Evolutionary conservation across 2,113 vertebrate genomes (phyloP).

Genomic region (Nibea albiflora): DNA sequence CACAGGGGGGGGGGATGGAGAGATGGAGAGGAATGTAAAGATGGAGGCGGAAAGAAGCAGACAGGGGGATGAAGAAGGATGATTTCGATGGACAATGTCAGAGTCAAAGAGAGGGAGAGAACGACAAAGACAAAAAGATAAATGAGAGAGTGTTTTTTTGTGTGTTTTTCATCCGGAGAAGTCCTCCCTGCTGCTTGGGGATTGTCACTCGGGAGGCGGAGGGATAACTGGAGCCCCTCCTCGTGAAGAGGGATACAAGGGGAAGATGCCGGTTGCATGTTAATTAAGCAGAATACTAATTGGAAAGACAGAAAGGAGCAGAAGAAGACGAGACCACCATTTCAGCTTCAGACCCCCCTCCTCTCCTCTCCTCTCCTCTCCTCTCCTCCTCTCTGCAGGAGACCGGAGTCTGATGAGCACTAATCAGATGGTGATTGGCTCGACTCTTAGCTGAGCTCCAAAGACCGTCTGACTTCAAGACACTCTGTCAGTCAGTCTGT

Average conservation of each 20-base stretch:
- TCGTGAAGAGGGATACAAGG: constrained; percentile 59
- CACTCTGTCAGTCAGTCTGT: neutral
- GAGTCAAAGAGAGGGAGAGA: constrained; percentile 2
- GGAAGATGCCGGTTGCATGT: constrained; percentile 77
- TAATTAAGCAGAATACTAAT: constrained; percentile 81
- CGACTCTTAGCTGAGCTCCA: constrained; percentile 32
- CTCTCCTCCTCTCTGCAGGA: constrained; percentile 51
- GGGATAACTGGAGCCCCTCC: constrained; percentile 34
- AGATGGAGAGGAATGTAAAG: constrained; percentile 39
- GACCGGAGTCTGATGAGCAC: constrained; percentile 51
- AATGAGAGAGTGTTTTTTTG: neutral
- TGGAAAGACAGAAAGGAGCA: constrained; percentile 51
- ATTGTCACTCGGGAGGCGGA: constrained; percentile 41
- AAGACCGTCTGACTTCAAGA: constrained; percentile 2
- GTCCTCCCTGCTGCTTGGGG: constrained; percentile 31
- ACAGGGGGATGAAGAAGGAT: constrained; percentile 5
- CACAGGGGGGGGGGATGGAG: neutral
- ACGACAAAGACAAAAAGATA: constrained; percentile 8
- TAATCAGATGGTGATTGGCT: constrained; percentile 65
- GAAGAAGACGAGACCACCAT: constrained; percentile 50
- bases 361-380: neutral
- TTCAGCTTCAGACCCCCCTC: constrained; percentile 42
- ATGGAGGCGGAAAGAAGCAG: neutral
- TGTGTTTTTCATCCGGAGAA: constrained; percentile 15
- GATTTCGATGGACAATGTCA: neutral